Conservation (phyloP, 2,797 vertebrate genomes). For the Champsocephalus esox region DNA sequence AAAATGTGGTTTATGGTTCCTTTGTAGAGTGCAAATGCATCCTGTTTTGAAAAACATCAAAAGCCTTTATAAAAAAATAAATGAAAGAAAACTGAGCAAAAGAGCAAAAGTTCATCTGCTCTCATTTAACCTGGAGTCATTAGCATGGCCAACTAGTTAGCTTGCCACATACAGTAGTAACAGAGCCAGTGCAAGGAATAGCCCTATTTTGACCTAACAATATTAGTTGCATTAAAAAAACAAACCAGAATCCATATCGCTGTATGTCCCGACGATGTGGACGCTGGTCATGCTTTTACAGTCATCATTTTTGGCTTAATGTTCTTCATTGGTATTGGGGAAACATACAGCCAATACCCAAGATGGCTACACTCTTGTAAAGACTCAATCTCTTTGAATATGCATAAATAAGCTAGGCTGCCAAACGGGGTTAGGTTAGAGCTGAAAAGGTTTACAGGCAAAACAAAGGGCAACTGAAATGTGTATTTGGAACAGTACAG, state of each 20-base stretch:
- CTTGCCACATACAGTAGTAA: accelerated
- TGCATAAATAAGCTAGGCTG: no score
- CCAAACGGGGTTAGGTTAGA: no score
- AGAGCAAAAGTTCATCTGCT: slow-evolving; percentile 8
- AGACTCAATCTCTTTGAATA: no score
- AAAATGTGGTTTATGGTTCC: slow-evolving; percentile 25
- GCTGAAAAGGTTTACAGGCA: background rate
- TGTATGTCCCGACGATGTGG: background rate
- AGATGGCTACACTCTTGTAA: background rate
- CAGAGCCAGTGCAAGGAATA: background rate
- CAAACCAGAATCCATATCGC: background rate
- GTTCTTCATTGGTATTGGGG: background rate
- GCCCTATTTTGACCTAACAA: background rate
- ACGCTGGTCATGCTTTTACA: background rate
- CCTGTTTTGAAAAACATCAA: slow-evolving; percentile 26
- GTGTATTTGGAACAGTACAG: background rate
- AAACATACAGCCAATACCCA: background rate
- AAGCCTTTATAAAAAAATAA: slow-evolving; percentile 2
- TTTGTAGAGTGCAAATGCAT: slow-evolving; percentile 23
- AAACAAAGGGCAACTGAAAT: background rate
- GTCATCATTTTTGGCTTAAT: background rate
- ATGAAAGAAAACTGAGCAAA: background rate
- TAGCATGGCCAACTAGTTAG: background rate
- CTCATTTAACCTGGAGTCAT: background rate
- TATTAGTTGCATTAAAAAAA: background rate